These are phyloP conservation scores for Dicrostonyx torquatus DNA, from an alignment of 2,797 vertebrate genomes.

Conservation along the genomic window DNA sequence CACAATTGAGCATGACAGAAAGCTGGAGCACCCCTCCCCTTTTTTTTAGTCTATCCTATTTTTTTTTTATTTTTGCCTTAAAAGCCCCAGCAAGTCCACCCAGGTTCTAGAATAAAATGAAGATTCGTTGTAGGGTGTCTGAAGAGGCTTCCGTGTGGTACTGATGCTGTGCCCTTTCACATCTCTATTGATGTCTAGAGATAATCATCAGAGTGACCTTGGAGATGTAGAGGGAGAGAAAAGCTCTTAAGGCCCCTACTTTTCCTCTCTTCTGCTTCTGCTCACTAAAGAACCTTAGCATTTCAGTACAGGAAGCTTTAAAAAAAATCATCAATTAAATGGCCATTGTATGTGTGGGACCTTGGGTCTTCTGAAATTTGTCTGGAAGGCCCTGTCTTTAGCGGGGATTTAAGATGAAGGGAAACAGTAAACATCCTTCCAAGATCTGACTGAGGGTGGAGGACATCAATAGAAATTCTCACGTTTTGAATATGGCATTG, in stretches of 20 bases:
- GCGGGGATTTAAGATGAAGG: constrained; percentile 45
- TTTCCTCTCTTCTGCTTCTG: constrained; percentile 24
- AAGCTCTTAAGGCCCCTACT: neutral
- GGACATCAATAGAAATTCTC: constrained; percentile 64
- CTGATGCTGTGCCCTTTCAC: constrained; percentile 46
- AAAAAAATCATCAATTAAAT: constrained; percentile 43
- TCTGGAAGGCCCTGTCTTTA: neutral
- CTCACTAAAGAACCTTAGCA: constrained; percentile 35
- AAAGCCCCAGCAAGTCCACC: constrained; percentile 28
- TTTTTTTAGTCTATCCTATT: neutral
- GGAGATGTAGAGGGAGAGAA: constrained; percentile 27
- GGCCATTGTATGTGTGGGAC: neutral
- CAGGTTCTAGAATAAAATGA: constrained; percentile 30
- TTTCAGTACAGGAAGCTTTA: constrained; percentile 12
- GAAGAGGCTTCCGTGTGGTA: constrained; percentile 19
- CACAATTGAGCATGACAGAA: neutral
- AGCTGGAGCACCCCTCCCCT: neutral
- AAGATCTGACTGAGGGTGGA: constrained; percentile 16
- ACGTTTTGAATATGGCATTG: constrained; percentile 59
- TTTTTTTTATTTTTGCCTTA: neutral
- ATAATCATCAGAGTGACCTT: constrained; percentile 70
- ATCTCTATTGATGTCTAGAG: constrained; percentile 51
- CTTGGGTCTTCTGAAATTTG: constrained; percentile 51
- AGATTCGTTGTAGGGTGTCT: constrained; percentile 47
- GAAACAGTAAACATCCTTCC: constrained; percentile 54